Base-by-base conservation (phyloP, 2,113 vertebrate species). In the Melanotaenia duboulayi region DNA sequence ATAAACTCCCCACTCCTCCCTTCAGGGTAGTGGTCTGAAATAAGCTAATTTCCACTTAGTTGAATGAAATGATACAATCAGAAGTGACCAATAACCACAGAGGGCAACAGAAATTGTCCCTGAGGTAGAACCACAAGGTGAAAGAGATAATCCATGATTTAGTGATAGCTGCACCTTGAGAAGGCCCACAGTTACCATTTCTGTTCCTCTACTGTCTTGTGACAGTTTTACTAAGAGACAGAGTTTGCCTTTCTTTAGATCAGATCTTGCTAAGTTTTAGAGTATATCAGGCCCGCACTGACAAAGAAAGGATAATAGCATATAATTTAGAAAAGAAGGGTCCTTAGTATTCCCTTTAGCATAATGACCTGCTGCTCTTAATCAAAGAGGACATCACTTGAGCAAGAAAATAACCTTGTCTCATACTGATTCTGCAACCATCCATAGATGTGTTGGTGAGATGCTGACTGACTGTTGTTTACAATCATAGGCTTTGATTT, bases 11-110 rank as follows among this genome's bases (percentile, higher is more conserved):
- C 16, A 11, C 71, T 51, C 37, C 35, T n/a, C n/a, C 72, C 61
- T 2, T 16, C 49, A 56, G 70, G 48, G 32, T 64, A 55, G 40
- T 22, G 57, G 28, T 71, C 63, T 54, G 37, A 83, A 77, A 56
- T 59, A 70, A 74, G 64, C 51, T 70, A 83, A 85, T 76, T 85
- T 82, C 61, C 80, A 87, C 80, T 90, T 76, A 86, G 86, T 35
- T 32, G 75, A 74, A 81, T 90, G 62, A 82, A 76, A 78, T 70
- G 75, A 86, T 76, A 78, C 70, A 35, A 84, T 79, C 70, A 69
- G 16, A 19, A 76, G 65, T 76, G 67, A 87, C 84, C 76, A 83
- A 72, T 89, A 83, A 71, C 54, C 66, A 78, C 67, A 19, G n/a
- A 78, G 70, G 79, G 68, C 61, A 62, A 46, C 1, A 61, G 60